Percentiles rank a stretch among this genome's conserved stretches.
Conservation (phyloP, 1,140 invertebrate genomes). For the Latrodectus geometricus region DNA sequence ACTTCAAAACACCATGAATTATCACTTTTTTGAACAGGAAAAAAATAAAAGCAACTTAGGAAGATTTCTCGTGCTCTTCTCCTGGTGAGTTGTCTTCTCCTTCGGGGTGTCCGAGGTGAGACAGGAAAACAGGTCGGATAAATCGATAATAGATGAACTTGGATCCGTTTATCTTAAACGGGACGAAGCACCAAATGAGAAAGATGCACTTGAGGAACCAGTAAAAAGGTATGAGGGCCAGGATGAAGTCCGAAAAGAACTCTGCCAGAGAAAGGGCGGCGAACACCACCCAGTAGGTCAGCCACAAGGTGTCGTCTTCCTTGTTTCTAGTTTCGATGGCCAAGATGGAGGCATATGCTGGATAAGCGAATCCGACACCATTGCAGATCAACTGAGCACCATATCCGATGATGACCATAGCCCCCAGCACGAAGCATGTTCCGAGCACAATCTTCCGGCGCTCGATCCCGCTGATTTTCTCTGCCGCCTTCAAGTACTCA, state of each 20-base stretch:
- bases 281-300: constrained; percentile 98
- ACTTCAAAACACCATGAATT: too few species aligned
- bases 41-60: neutral
- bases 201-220: constrained; percentile 97
- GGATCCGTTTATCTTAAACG: constrained; percentile 91
- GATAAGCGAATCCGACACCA: constrained; percentile 94
- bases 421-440: constrained; percentile 69
- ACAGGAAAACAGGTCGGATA: constrained; percentile 87
- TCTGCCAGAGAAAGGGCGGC: constrained; percentile 85
- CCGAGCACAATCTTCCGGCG: constrained; percentile 86
- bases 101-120: constrained; percentile 75
- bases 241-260: constrained; percentile 82
- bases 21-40: too few species aligned
- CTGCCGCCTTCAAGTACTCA: constrained; percentile 78
- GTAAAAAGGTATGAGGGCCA: constrained; percentile 93
- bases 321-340: constrained; percentile 84
- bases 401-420: constrained; percentile 88
- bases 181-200: constrained; percentile 94
- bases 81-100: constrained; percentile 12
- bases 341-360: constrained; percentile 90
- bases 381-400: constrained; percentile 97
- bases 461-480: constrained; percentile 85
- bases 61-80: constrained; percentile 51
- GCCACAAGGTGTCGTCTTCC: constrained; percentile 94
- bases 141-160: constrained; percentile 84